phyloP scores from a whole-genome alignment of 2,888 invertebrate species.

The Litoditis marina region DNA sequence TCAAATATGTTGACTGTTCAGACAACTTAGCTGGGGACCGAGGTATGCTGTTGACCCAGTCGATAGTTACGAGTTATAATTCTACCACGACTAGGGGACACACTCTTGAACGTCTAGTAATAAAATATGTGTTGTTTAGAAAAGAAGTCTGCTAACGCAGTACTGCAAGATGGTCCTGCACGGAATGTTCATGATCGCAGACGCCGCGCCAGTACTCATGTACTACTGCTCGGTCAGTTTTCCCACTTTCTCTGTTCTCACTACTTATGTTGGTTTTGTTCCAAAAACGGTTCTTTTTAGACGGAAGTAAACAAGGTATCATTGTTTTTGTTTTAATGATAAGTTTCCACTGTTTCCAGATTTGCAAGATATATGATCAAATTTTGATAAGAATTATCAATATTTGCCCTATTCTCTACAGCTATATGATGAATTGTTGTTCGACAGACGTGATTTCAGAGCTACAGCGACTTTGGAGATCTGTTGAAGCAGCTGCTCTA shows the following conservation, averaged over 20 bases:
- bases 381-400: too few species aligned
- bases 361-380: background rate
- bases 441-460: constrained; percentile 67
- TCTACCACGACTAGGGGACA: background rate
- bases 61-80: constrained; percentile 2
- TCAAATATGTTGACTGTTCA: too few species aligned
- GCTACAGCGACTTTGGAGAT: constrained; percentile 96
- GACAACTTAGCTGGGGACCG: too few species aligned
- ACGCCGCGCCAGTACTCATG: constrained; percentile 87
- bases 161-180: constrained; percentile 97
- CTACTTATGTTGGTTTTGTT: too few species aligned
- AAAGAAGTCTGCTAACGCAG: constrained; percentile 76
- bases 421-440: too few species aligned
- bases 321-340: too few species aligned
- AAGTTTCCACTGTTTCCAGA: too few species aligned
- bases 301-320: too few species aligned
- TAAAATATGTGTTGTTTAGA: constrained; percentile 12
- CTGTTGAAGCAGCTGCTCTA: constrained; percentile 94
- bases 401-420: too few species aligned
- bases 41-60: too few species aligned
- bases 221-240: constrained; percentile 83
- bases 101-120: background rate
- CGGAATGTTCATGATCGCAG: constrained; percentile 87
- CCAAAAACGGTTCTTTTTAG: too few species aligned
- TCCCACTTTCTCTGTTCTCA: too few species aligned